Conservation (phyloP, 2,888 invertebrate species). For the Drosophila paranaensis region DNA sequence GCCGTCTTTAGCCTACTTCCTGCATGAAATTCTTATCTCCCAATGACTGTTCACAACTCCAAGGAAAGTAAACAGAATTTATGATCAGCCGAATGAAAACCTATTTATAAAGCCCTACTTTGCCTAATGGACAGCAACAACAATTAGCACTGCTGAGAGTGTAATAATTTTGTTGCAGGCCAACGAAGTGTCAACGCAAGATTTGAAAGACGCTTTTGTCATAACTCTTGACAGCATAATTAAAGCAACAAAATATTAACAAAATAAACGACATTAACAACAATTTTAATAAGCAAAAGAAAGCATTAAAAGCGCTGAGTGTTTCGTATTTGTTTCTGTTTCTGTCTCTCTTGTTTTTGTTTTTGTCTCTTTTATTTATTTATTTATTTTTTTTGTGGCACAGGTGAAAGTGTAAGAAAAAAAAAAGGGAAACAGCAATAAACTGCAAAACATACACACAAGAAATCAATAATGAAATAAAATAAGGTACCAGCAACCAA, state of each 20-base stretch:
- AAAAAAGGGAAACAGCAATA: conserved; percentile 47
- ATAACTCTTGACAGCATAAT: conserved; percentile 39
- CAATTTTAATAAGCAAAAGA: conserved; percentile 60
- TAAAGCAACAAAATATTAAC: conserved; percentile 9
- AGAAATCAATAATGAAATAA: conserved; percentile 44
- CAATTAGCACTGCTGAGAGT: conserved; percentile 37
- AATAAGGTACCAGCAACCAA: conserved; percentile 55
- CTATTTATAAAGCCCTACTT: conserved; percentile 1
- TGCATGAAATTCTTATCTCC: not conserved
- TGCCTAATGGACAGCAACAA: not conserved
- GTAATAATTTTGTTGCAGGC: conserved; percentile 33
- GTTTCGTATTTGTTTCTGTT: conserved; percentile 43
- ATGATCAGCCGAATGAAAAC: not conserved
- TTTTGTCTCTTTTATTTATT: conserved; percentile 17
- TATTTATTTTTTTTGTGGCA: conserved; percentile 38
- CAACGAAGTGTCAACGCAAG: conserved; percentile 35
- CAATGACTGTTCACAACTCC: not conserved
- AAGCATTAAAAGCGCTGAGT: conserved; percentile 55
- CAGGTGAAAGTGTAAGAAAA: conserved; percentile 68
- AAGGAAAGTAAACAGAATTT: not conserved
- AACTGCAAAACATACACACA: conserved; percentile 19
- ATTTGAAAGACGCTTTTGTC: conserved; percentile 42
- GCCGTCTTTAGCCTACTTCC: not conserved
- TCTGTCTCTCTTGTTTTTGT: conserved; percentile 20
- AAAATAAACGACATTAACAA: conserved; percentile 28